These are phyloP conservation scores for Pteruthius melanotis DNA, from an alignment of 2,113 vertebrate species.

Conservation along the genomic window DNA sequence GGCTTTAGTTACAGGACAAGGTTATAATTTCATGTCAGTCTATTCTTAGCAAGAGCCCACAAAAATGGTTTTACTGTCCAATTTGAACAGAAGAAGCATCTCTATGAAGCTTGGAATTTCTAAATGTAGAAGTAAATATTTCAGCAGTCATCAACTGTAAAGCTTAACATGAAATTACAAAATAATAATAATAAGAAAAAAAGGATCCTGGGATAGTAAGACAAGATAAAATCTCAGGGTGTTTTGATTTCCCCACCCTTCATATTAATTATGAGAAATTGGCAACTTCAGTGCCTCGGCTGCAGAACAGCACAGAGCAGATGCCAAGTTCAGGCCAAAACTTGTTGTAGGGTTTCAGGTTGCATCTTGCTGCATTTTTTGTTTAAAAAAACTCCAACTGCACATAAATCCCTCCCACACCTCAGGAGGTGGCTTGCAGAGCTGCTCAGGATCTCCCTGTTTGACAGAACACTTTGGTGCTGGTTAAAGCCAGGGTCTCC, in stretches of 20 bases:
- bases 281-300: conserved; percentile 29
- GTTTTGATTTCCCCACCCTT: conserved; percentile 40
- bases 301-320: background rate
- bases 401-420: background rate
- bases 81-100: background rate
- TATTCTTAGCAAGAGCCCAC: background rate
- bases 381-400: background rate
- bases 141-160: background rate
- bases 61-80: background rate
- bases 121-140: background rate
- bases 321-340: conserved; percentile 63
- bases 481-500: background rate
- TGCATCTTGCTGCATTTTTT: background rate
- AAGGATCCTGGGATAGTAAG: background rate
- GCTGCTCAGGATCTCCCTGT: background rate
- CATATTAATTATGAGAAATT: conserved; percentile 49
- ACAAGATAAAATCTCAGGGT: conserved; percentile 41
- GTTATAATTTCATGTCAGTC: background rate
- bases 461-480: background rate
- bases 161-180: background rate
- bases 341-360: conserved; percentile 27
- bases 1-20: background rate
- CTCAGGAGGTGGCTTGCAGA: background rate
- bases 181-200: background rate
- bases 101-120: background rate